These are phyloP conservation scores for Tipula lateralis DNA, from an alignment of 2,888 invertebrate genomes.

Conservation along the genomic window DNA sequence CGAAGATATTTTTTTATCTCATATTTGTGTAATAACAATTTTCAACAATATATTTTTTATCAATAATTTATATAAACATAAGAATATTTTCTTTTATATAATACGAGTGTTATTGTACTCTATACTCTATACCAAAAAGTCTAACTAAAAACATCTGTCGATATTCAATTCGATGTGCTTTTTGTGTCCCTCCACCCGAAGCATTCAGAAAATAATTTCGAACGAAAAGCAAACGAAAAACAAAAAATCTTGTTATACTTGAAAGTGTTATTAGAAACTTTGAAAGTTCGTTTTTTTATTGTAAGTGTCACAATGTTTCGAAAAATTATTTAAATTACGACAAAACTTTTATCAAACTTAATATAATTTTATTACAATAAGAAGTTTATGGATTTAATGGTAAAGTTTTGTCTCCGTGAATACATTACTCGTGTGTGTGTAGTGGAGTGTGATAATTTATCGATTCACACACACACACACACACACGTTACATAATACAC, in stretches of 20 bases:
- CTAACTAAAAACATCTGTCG: slow-evolving; percentile 11
- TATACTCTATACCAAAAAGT: not conserved
- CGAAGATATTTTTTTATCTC: not conserved
- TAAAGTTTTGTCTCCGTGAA: not conserved
- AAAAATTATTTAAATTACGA: not conserved
- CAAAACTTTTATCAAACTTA: not conserved
- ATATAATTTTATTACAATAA: not conserved
- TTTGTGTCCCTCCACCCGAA: not conserved
- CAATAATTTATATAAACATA: slow-evolving; percentile 8
- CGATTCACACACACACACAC: not conserved
- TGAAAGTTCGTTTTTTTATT: not conserved
- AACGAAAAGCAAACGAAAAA: not conserved
- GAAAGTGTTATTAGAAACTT: slow-evolving; percentile 11
- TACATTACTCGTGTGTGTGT: not conserved
- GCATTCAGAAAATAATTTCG: not conserved
- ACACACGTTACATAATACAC: not conserved
- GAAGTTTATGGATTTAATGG: not conserved
- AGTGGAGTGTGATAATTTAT: not conserved
- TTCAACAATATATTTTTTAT: not conserved
- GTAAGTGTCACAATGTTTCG: not conserved
- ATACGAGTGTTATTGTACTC: not conserved
- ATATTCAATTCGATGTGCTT: not conserved
- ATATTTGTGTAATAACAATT: not conserved
- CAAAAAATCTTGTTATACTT: not conserved
- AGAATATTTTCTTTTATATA: not conserved